Conservation (phyloP, 2,113 vertebrate genomes). For the Lamprologus lemairii region DNA sequence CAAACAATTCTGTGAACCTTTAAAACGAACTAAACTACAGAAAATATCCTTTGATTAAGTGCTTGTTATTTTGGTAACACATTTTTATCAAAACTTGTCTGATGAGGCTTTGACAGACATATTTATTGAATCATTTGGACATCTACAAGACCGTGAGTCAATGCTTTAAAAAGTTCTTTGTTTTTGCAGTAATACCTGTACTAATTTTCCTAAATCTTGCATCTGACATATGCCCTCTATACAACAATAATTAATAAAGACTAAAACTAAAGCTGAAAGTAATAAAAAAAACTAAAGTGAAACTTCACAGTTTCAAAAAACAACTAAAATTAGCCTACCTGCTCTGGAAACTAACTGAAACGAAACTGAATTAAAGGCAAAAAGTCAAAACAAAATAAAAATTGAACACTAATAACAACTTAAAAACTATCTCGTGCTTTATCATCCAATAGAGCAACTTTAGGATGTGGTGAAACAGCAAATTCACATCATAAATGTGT, state of each 20-base stretch:
- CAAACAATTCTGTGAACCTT: background rate
- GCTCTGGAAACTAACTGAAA: background rate
- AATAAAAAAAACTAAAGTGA: background rate
- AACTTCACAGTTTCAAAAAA: background rate
- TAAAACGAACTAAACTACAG: background rate
- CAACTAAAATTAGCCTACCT: accelerated
- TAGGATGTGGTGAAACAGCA: background rate
- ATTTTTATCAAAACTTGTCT: background rate
- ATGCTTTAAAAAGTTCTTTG: background rate
- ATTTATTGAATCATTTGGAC: background rate
- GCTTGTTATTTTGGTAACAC: background rate
- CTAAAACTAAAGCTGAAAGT: background rate
- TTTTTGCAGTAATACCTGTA: background rate
- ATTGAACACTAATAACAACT: background rate
- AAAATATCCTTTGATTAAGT: background rate
- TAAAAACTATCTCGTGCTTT: background rate
- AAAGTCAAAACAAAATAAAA: background rate
- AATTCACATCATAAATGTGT: background rate
- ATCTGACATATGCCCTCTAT: background rate
- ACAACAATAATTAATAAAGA: background rate
- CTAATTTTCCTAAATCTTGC: background rate
- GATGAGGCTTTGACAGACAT: background rate
- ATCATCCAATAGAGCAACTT: background rate
- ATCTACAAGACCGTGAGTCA: background rate
- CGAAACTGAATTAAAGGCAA: background rate